Base-by-base conservation (phyloP, 2,888 invertebrate genomes). In the Luffia ferchaultella region DNA sequence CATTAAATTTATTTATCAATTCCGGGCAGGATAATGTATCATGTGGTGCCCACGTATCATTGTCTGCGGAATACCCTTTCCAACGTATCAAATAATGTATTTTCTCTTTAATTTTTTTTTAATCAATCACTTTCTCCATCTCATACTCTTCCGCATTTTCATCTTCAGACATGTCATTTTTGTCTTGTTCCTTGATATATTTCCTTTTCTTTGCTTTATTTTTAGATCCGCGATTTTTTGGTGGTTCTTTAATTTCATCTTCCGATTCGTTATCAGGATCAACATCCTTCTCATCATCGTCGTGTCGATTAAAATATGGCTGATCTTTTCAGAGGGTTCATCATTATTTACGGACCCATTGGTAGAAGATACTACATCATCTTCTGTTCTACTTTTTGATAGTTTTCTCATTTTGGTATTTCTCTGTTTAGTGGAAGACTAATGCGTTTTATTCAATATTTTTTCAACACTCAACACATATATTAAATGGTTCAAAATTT, bases 11-110 rank as follows among this genome's bases (percentile, higher is more conserved):
- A 53, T 60, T 85, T 15, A 93, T 89, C 41, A 92, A 65, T 41
- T 90, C 88, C 1, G 88, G 85, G 64, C 93, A 93, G 51, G 88
- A 89, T 0, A 93, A 67, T 7, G 90, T 90, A 42, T 86, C 84
- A 58, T 89, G 90, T 3, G 90, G 88, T 63, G 92, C 92, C 93
- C 93, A 93, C 0, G 91, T 90, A 62, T 93, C 92, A 55, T 85
- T 85, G 43, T 88, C 87, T 46, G 88, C 85, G 51, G 82, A 82
- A 58, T 91, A 93, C 0, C 92, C 92, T 63, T 92, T 92, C 93
- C 93, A 93, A 58, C 91, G 86, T 42, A 93, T 90, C 41, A 90
- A 73, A 64, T 89, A 93, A 61, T 89, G 89, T 1, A 87, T 74
- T 49, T 88, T 86, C 1, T 91, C 90, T 61, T 87, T 88, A 7